Evolutionary conservation across 2,113 vertebrate species (phyloP).

Genomic region (Butorides virescens): DNA sequence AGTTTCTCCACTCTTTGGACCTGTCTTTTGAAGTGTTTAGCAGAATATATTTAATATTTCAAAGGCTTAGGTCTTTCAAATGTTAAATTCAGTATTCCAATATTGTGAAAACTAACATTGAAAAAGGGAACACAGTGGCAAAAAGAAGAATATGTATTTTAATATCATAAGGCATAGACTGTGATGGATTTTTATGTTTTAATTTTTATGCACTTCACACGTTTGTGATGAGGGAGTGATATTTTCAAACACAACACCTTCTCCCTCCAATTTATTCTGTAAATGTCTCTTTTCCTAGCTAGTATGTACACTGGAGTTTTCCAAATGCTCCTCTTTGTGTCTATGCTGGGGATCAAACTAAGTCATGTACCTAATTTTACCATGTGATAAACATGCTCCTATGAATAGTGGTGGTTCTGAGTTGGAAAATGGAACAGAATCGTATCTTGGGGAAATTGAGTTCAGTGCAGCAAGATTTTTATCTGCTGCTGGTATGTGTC

Average conservation of each 20-base stretch:
- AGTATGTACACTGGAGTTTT: not conserved
- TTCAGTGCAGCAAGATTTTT: not conserved
- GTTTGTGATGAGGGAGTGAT: not conserved
- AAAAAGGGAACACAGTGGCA: not conserved
- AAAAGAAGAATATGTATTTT: not conserved
- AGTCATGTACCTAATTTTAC: not conserved
- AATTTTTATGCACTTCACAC: not conserved
- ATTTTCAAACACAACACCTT: not conserved
- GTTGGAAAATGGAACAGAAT: not conserved
- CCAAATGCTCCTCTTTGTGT: not conserved
- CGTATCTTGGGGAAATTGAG: not conserved
- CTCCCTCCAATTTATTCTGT: not conserved
- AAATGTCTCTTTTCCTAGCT: not conserved
- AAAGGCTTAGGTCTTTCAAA: not conserved
- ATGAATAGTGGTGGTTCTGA: not conserved
- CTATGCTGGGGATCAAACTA: not conserved
- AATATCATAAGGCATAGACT: not conserved
- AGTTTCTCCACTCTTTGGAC: not conserved
- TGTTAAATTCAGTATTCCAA: not conserved
- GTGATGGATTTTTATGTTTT: not conserved
- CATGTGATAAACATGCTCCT: not conserved
- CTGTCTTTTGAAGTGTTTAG: not conserved
- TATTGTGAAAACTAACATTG: not conserved
- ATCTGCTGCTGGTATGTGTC: not conserved
- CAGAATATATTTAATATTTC: not conserved